phyloP scores from a whole-genome alignment of 2,888 invertebrate genomes.

The Eupithecia inturbata region DNA sequence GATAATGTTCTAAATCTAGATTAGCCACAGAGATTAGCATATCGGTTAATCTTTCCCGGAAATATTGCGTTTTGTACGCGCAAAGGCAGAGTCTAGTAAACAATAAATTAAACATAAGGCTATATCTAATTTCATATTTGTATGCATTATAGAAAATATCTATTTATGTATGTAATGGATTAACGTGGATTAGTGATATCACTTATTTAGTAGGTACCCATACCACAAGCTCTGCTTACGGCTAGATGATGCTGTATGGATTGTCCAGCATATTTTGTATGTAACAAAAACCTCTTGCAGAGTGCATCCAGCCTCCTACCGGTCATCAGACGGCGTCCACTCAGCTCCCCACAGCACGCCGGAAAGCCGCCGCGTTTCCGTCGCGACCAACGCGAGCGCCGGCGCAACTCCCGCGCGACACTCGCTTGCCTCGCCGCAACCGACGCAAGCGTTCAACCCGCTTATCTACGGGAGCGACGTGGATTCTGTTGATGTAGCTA shows the following conservation, averaged over 20 bases:
- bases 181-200: no score
- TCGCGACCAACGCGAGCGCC: constrained; percentile 58
- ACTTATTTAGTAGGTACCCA: no score
- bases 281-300: constrained; percentile 45
- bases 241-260: no score
- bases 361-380: constrained; percentile 74
- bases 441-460: constrained; percentile 88
- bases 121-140: background rate
- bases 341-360: constrained; percentile 72
- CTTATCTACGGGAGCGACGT: constrained; percentile 97
- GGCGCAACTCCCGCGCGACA: constrained; percentile 74
- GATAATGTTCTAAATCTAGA: background rate
- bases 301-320: constrained; percentile 66
- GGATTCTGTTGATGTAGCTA: constrained; percentile 99
- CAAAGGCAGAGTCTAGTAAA: background rate
- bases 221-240: no score
- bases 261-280: no score
- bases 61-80: background rate
- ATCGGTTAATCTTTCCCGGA: background rate
- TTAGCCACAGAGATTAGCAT: background rate
- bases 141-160: no score
- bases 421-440: constrained; percentile 72
- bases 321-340: constrained; percentile 60
- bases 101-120: background rate
- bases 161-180: no score